phyloP scores from a whole-genome alignment of 2,888 invertebrate genomes.

The Furcula furcula region DNA sequence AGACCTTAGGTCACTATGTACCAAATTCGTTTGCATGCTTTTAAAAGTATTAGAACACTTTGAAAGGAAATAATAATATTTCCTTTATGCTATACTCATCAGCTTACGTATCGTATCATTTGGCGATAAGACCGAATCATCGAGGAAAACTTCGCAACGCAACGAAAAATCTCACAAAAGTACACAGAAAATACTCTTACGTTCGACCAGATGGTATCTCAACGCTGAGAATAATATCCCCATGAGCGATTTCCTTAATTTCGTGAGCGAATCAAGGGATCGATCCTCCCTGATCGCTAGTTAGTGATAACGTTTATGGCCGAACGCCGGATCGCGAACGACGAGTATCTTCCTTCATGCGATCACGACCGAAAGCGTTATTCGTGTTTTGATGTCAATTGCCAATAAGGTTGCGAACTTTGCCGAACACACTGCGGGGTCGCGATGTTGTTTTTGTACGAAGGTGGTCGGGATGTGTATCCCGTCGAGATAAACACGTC shows the following conservation, averaged over 20 bases:
- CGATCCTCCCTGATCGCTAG: conserved; percentile 78
- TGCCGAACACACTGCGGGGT: conserved; percentile 40
- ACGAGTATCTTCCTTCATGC: conserved; percentile 65
- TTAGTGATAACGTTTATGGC: conserved; percentile 76
- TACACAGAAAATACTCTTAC: conserved; percentile 56
- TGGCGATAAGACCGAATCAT: conserved; percentile 24
- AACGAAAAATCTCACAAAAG: conserved; percentile 46
- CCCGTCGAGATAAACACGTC: neutral
- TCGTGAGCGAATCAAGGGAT: conserved; percentile 78
- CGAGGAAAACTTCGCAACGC: conserved; percentile 28
- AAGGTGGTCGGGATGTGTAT: neutral
- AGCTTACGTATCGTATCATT: too few species aligned
- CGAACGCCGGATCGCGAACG: conserved; percentile 65
- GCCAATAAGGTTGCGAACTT: conserved; percentile 70
- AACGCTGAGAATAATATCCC: conserved; percentile 73
- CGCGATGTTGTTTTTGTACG: conserved; percentile 9
- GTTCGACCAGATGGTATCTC: conserved; percentile 56
- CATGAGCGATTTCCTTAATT: conserved; percentile 82
- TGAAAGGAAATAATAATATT: too few species aligned
- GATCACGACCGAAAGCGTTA: conserved; percentile 64
- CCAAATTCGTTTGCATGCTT: too few species aligned
- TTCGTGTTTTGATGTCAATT: conserved; percentile 77
- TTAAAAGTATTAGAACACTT: too few species aligned
- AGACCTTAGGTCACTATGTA: too few species aligned
- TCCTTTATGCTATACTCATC: too few species aligned